Conservation (phyloP, 1,140 invertebrate species). For the Vanessa atalanta region DNA sequence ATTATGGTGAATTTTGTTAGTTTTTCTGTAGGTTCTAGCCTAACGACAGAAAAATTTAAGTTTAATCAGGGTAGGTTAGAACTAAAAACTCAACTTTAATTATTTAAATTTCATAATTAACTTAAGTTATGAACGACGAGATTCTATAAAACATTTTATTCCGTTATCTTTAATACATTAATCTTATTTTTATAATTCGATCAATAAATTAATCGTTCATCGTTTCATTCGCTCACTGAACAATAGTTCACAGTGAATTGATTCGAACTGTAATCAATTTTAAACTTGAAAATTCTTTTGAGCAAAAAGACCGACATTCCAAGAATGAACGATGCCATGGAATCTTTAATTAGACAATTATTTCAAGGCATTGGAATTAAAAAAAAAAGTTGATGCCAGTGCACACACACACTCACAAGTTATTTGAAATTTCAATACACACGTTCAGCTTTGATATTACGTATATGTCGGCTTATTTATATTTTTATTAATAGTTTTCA, state of each 20-base stretch:
- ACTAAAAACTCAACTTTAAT: no score
- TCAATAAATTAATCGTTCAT: conserved; percentile 3
- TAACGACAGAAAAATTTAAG: no score
- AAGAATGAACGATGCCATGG: conserved; percentile 19
- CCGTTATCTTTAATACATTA: neutral
- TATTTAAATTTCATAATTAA: no score
- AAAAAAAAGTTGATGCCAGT: neutral
- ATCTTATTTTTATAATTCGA: conserved; percentile 1
- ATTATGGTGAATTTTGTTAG: no score
- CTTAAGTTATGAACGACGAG: no score
- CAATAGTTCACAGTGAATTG: conserved; percentile 26
- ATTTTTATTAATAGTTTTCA: no score
- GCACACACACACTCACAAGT: no score
- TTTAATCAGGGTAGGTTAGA: no score
- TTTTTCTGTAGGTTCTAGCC: no score
- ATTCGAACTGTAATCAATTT: conserved; percentile 30
- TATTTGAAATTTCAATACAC: no score
- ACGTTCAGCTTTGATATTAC: no score
- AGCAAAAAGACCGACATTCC: neutral
- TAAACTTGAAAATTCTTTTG: conserved; percentile 25
- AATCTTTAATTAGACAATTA: conserved; percentile 27
- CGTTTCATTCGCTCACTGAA: neutral
- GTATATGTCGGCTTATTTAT: no score
- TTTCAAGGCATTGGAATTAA: neutral
- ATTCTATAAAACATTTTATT: neutral